Base-by-base conservation (phyloP, 2,797 vertebrate genomes). In the Spinus olivaceus region DNA sequence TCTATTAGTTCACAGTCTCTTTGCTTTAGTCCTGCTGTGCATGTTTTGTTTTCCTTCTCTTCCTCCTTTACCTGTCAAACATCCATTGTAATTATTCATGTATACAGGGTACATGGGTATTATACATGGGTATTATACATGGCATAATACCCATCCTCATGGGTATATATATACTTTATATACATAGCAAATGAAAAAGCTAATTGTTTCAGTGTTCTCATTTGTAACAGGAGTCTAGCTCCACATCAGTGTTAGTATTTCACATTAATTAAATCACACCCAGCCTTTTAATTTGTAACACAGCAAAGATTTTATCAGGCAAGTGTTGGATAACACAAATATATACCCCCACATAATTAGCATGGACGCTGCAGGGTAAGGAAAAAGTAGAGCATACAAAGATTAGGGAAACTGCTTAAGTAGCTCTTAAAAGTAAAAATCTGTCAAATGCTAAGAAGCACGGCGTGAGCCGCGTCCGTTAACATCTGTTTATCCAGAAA, bases 21-120 rank as follows among this genome's bases (percentile, higher is more conserved):
- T 93, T 95, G 77, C 66, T 81, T 89, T 64, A 92, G 73, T 82
- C 83, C 65, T 95, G 79, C 88, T 96, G 51, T 97, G 97, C 96
- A 97, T 97, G 97, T 81, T 4, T 17, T 50, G 33, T 30, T 47
- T 67, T 76, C 24, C 28, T 95, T 71, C 27, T 81, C 28, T 14
- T 89, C 41, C 51, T 79, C 44, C 59, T 86, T 87, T 94, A 78
- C 37, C 92, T 70, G 91, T 81, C 32, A 14, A 37, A 30, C 91
- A 86, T 93, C 93, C 92, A 70, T 85, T 81, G 74, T 82, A 87
- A 94, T 89, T 95, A 72, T 61, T 91, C 86, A 59, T 57, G 37
- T 77, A 44, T 81, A 41, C 53, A 76, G 47, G 33, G 33, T 33
- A 33, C 33, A 33, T 33, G 33, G 33, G 33, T 33, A 33, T 33